Conservation (phyloP, 2,888 invertebrate species). For the Heliconius charithonia region DNA sequence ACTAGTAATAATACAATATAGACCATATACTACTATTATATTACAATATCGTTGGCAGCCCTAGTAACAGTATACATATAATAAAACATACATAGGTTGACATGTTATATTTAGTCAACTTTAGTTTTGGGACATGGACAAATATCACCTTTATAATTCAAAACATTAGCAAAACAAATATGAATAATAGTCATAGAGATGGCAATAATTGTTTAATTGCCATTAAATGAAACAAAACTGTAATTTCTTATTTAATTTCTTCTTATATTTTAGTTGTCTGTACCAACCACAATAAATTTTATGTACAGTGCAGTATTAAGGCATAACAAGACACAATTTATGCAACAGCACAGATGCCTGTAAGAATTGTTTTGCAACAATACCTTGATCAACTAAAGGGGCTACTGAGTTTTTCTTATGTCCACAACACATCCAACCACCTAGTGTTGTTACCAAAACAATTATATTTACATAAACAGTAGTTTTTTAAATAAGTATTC, state of each 20-base stretch:
- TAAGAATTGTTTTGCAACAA: conserved; percentile 45
- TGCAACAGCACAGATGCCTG: conserved; percentile 46
- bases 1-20: too few species aligned
- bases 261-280: not conserved
- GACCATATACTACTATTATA: too few species aligned
- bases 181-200: not conserved
- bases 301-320: conserved; percentile 34
- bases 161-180: not conserved
- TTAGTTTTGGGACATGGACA: not conserved
- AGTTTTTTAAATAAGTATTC: not conserved
- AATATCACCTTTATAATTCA: not conserved
- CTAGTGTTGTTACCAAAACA: conserved; percentile 60
- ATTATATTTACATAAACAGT: conserved; percentile 22
- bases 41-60: too few species aligned
- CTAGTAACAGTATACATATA: too few species aligned
- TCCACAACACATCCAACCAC: conserved; percentile 76
- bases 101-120: not conserved
- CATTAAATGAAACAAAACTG: too few species aligned
- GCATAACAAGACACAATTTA: conserved; percentile 43
- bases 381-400: conserved; percentile 68
- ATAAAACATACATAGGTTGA: not conserved
- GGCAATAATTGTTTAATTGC: too few species aligned
- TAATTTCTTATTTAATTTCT: too few species aligned
- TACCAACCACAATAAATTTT: conserved; percentile 18
- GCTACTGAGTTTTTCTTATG: conserved; percentile 65